Conservation (phyloP, 2,113 vertebrate genomes). For the Sitta europaea region DNA sequence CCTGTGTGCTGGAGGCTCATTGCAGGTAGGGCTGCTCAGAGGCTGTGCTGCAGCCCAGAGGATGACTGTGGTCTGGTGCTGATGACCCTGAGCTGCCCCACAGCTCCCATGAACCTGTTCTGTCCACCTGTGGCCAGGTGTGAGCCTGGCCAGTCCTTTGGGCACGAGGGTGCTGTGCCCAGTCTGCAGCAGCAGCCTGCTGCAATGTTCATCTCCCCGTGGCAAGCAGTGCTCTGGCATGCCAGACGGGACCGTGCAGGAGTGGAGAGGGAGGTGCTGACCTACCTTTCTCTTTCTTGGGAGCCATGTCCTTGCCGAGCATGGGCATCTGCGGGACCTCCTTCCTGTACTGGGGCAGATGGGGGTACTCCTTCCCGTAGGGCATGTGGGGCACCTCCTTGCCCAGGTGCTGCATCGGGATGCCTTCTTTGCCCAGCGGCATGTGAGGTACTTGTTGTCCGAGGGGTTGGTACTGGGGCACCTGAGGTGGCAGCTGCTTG, state of each 20-base stretch:
- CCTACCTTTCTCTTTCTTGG: slow-evolving; percentile 92
- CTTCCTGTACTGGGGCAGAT: slow-evolving; percentile 89
- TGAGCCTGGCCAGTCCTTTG: not conserved
- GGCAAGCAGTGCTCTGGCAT: not conserved
- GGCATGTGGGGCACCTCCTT: slow-evolving; percentile 89
- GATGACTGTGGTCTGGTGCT: not conserved
- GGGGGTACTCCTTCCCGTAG: slow-evolving; percentile 86
- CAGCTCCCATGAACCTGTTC: not conserved
- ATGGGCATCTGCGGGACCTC: slow-evolving; percentile 86
- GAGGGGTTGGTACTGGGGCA: slow-evolving; percentile 81
- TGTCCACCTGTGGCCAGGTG: not conserved
- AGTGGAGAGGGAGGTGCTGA: accelerated
- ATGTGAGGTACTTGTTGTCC: slow-evolving; percentile 90
- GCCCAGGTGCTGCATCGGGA: slow-evolving; percentile 80
- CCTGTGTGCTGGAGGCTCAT: not conserved
- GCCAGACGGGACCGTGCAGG: accelerated
- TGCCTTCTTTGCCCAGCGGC: slow-evolving; percentile 83
- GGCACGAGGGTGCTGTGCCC: not conserved
- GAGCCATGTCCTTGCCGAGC: slow-evolving; percentile 83
- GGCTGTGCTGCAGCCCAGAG: not conserved
- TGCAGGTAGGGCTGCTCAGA: not conserved
- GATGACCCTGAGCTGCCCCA: not conserved
- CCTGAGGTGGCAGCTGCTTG: slow-evolving; percentile 83
- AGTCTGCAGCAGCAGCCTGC: not conserved
- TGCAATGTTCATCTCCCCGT: accelerated